Conservation (phyloP, 2,113 vertebrate species). For the Asarcornis scutulata region DNA sequence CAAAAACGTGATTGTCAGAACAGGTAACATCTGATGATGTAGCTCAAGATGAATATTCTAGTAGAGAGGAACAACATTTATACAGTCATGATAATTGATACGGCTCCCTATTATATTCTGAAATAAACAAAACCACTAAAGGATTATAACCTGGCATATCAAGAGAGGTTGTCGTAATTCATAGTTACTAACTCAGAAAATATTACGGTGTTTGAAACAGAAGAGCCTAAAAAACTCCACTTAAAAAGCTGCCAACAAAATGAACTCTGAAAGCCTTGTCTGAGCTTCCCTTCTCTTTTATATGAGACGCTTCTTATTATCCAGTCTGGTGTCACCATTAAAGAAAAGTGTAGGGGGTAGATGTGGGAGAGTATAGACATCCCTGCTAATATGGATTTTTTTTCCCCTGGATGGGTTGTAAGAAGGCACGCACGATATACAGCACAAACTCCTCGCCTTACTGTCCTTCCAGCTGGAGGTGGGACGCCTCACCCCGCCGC, state of each 20-base stretch:
- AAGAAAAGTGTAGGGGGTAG: slow-evolving; percentile 13
- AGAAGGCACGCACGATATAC: background rate
- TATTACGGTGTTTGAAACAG: slow-evolving; percentile 55
- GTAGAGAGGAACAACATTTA: slow-evolving; percentile 61
- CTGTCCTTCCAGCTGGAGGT: background rate
- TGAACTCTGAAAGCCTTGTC: slow-evolving; percentile 65
- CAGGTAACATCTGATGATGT: slow-evolving; percentile 62
- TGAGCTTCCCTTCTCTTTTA: slow-evolving; percentile 8
- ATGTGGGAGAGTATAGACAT: background rate
- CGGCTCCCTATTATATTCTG: slow-evolving; percentile 61
- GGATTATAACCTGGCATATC: slow-evolving; percentile 56
- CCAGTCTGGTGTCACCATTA: slow-evolving; percentile 42
- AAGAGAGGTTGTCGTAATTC: slow-evolving; percentile 62
- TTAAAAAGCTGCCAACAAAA: slow-evolving; percentile 72
- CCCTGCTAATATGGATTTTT: background rate
- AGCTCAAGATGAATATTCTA: slow-evolving; percentile 61
- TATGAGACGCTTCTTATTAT: slow-evolving; percentile 53
- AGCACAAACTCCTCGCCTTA: background rate
- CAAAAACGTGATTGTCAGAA: slow-evolving; percentile 63
- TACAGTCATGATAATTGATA: slow-evolving; percentile 68
- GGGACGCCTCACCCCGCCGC: background rate
- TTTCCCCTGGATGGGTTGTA: background rate
- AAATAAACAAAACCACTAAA: slow-evolving; percentile 65
- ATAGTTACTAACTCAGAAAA: slow-evolving; percentile 42
- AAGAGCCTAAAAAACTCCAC: slow-evolving; percentile 23